These are phyloP conservation scores for Microchirus variegatus DNA, from an alignment of 2,797 vertebrate genomes.

Conservation along the genomic window DNA sequence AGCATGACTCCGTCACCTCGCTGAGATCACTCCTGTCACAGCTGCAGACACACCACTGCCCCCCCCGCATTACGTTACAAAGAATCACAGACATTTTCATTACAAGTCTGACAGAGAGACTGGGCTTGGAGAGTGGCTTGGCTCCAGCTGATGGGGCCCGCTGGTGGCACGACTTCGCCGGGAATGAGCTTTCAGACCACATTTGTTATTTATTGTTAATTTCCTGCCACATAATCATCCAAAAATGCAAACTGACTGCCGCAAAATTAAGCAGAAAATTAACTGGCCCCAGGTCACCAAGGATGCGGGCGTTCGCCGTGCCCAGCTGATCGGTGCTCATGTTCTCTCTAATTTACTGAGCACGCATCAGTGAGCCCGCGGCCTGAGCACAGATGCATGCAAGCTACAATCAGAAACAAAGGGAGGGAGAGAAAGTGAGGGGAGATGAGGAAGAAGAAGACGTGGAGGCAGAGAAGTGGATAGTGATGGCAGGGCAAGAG, in stretches of 20 bases:
- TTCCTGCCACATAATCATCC: slow-evolving; percentile 99
- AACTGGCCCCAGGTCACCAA: slow-evolving; percentile 98
- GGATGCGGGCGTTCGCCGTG: slow-evolving; percentile 91
- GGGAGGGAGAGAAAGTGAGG: slow-evolving; percentile 83
- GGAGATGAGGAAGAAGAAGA: slow-evolving; percentile 59
- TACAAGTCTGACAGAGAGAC: slow-evolving; percentile 78
- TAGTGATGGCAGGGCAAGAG: slow-evolving; percentile 36
- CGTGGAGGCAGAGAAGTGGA: slow-evolving; percentile 23
- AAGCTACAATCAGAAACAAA: slow-evolving; percentile 90
- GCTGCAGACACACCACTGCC: slow-evolving; percentile 86
- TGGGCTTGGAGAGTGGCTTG: slow-evolving; percentile 41
- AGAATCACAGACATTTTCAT: slow-evolving; percentile 97
- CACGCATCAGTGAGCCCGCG: slow-evolving; percentile 97
- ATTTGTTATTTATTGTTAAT: slow-evolving; percentile 99
- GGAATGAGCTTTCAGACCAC: slow-evolving; percentile 86
- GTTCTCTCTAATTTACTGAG: slow-evolving; percentile 99
- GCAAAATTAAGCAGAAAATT: slow-evolving; percentile 99
- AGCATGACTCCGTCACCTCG: slow-evolving; percentile 81
- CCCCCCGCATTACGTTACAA: slow-evolving; percentile 94
- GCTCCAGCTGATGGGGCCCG: slow-evolving; percentile 48
- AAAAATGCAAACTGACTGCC: slow-evolving; percentile 99
- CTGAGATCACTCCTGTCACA: slow-evolving; percentile 85
- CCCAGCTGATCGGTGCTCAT: slow-evolving; percentile 96
- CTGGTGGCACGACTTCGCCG: slow-evolving; percentile 28
- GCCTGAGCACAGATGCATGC: slow-evolving; percentile 86